Conservation (phyloP, 2,888 invertebrate genomes). For the Atethmia centrago region DNA sequence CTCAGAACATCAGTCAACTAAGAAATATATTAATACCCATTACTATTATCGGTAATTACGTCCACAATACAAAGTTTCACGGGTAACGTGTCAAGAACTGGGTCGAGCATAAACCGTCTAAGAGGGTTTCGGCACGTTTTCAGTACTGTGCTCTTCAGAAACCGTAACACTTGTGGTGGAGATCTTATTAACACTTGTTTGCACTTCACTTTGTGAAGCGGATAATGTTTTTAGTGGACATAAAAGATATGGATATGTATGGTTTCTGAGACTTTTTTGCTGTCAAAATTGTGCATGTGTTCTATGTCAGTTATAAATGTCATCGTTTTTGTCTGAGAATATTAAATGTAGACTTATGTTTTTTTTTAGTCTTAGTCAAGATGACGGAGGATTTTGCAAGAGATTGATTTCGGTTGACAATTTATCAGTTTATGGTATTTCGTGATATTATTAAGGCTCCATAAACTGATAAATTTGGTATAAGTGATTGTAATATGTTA, state of each 20-base stretch:
- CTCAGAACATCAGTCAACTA: constrained; percentile 14
- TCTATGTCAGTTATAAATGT: no score
- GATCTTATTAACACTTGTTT: constrained; percentile 47
- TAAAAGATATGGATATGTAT: background rate
- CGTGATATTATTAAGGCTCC: no score
- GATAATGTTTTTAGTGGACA: constrained; percentile 1
- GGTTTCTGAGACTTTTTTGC: background rate
- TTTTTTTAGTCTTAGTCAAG: no score
- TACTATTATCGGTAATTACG: constrained; percentile 48
- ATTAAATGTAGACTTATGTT: no score
- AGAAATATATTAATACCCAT: constrained; percentile 15
- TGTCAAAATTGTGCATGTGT: background rate
- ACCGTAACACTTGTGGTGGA: constrained; percentile 50
- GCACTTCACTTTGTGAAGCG: constrained; percentile 35
- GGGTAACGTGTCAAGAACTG: constrained; percentile 51
- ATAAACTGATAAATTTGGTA: no score
- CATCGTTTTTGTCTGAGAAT: no score
- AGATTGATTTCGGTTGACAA: no score
- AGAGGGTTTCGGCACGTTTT: constrained; percentile 41
- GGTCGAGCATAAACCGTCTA: constrained; percentile 51
- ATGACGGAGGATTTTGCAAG: no score
- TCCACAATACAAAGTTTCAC: constrained; percentile 52
- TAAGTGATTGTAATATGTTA: no score
- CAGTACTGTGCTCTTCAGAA: constrained; percentile 47
- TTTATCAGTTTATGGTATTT: no score